Percentiles rank a stretch among this genome's conserved stretches.
Evolutionary conservation across 2,888 invertebrate genomes (phyloP).

Genomic region (Fabriciana adippe): DNA sequence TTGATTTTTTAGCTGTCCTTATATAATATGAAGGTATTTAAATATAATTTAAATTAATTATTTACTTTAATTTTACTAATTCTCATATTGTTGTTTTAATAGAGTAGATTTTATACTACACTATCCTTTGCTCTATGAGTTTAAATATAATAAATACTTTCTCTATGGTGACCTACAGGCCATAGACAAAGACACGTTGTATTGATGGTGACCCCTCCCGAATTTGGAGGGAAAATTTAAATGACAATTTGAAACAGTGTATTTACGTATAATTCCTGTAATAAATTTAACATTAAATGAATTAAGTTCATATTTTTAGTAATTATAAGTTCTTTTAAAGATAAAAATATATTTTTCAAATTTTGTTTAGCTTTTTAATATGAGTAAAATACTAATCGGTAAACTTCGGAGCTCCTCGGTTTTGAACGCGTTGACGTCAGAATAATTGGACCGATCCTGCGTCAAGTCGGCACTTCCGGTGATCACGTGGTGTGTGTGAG

Average conservation of each 20-base stretch:
- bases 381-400: conserved; percentile 51
- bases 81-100: too few relatives aligned
- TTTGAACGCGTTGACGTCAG: conserved; percentile 75
- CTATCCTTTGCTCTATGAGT: background rate
- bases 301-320: conserved; percentile 20
- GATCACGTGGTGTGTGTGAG: conserved; percentile 71
- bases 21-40: too few relatives aligned
- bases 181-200: conserved; percentile 75
- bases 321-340: background rate
- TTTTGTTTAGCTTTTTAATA: conserved; percentile 17
- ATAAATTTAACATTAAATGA: conserved; percentile 5
- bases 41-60: too few relatives aligned
- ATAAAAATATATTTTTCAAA: conserved; percentile 20
- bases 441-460: conserved; percentile 72
- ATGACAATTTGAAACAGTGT: conserved; percentile 37
- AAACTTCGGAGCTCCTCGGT: conserved; percentile 62
- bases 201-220: conserved; percentile 78
- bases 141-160: conserved; percentile 35
- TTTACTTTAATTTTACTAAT: too few relatives aligned
- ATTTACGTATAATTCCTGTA: conserved; percentile 15
- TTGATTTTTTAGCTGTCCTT: too few relatives aligned
- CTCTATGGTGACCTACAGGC: conserved; percentile 54
- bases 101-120: background rate
- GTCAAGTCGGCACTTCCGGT: conserved; percentile 75
- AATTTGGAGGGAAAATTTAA: conserved; percentile 69